Base-by-base conservation (phyloP, 2,888 invertebrate genomes). In the Tortricodes alternella region DNA sequence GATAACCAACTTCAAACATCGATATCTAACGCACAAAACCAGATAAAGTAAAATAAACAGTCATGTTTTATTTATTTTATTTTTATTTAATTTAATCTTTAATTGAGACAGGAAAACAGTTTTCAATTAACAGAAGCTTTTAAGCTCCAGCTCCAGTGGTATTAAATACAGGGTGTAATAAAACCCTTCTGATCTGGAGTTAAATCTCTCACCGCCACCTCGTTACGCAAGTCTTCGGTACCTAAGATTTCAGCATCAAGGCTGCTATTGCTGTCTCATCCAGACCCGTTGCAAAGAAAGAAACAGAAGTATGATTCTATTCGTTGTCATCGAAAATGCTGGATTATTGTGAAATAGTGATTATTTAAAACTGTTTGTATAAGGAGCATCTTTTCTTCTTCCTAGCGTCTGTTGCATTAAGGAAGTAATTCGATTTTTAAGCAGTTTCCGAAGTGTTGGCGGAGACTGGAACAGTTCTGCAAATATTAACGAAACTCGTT, bases 381-480 rank as follows among this genome's bases (percentile, higher is more conserved):
- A 38, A 37, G 46, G n/a, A 44, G 11, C 46, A 43, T 34, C 35
- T 27, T 46, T 24, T 39, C 48, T 27, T 15, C 8, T 37, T 37
- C 50, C 3, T 16, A 24, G 46, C 32, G 19, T 8, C 46, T n/a
- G 38, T 32, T 19, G 21, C 44, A 44, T 27, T 15, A 18, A 24
- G 44, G 18, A 24, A 44, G 55, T 55, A 23, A 49, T 49, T 55
- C 34, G 41, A 55, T 55, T 55, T 43, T 19, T 48, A n/a, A 55
- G 48, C 43, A 49, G 53, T 55, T 44, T 11, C 27, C 13, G 55
- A 46, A 49, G 55, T 43, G 48, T 29, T 15, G 2, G 11, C 18
- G 19, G 41, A 37, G 27, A 55, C 29, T 43, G 55, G 19, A 55
- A 49, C 48, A 15, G 15, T 37, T 43, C 35, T 5, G 48, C 27